phyloP scores from a whole-genome alignment of 2,113 vertebrate genomes.

The Peromyscus polionotus region DNA sequence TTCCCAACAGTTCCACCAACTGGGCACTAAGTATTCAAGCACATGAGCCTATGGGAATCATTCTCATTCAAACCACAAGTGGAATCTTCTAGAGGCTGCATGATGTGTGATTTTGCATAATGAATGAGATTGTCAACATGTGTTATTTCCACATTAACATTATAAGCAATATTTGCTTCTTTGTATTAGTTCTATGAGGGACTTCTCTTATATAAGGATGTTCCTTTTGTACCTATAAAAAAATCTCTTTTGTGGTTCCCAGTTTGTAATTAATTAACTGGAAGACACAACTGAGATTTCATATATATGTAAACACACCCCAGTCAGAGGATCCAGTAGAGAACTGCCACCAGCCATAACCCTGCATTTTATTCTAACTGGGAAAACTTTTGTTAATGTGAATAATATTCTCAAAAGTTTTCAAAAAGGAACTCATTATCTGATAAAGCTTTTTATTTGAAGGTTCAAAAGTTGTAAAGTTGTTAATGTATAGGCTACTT shows the following conservation, averaged over 20 bases:
- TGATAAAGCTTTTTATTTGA: slow-evolving; percentile 46
- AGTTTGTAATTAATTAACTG: neutral
- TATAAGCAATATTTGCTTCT: slow-evolving; percentile 14
- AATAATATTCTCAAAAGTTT: slow-evolving; percentile 9
- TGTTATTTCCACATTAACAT: neutral
- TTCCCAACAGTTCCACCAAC: neutral
- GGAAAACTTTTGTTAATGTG: neutral
- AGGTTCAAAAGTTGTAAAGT: slow-evolving; percentile 18
- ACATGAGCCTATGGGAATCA: too few relatives aligned
- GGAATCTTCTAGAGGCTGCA: neutral
- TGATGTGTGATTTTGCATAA: neutral
- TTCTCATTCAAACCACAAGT: neutral
- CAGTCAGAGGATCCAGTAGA: neutral
- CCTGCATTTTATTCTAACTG: neutral
- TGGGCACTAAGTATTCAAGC: neutral
- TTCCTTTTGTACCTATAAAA: neutral
- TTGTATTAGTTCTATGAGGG: neutral
- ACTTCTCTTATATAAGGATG: neutral
- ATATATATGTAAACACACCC: neutral
- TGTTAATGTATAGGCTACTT: neutral
- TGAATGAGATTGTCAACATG: neutral
- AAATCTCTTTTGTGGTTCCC: neutral
- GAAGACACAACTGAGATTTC: neutral
- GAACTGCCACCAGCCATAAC: slow-evolving; percentile 35
- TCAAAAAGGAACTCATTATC: slow-evolving; percentile 5